A percentile compares a stretch with the other conserved stretches of the same genome.
These are phyloP conservation scores for Chlamydotis undulata DNA, from an alignment of 2,113 vertebrate genomes.

Conservation along the genomic window DNA sequence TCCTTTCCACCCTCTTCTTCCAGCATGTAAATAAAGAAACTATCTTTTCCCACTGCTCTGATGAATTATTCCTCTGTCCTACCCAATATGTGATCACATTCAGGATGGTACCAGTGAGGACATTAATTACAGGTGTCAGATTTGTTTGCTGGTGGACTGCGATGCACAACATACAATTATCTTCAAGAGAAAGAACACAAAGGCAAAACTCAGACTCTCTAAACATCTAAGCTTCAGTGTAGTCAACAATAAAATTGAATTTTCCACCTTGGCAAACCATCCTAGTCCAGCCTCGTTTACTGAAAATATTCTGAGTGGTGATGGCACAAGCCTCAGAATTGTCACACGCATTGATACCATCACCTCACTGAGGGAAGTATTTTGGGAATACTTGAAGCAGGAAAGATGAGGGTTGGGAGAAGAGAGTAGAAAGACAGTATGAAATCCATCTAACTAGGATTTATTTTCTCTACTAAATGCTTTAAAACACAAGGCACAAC, in stretches of 20 bases:
- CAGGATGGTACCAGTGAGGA: not conserved
- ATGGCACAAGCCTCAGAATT: not conserved
- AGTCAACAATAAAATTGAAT: conserved; percentile 52
- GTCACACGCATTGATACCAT: not conserved
- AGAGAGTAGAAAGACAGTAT: not conserved
- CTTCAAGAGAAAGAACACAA: not conserved
- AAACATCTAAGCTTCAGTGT: conserved; percentile 5
- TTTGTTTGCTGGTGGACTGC: not conserved
- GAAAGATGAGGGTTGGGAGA: not conserved
- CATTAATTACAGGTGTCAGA: not conserved
- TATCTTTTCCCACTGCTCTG: not conserved
- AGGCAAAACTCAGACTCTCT: not conserved
- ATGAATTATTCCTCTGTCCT: not conserved
- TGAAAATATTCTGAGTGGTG: not conserved
- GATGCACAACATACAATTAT: not conserved
- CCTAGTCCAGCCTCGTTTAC: not conserved
- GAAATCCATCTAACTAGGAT: not conserved
- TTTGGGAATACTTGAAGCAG: not conserved
- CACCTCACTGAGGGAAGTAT: not conserved
- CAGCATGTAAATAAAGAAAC: not conserved
- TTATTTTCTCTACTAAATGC: not conserved
- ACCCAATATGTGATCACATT: not conserved
- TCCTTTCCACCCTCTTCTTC: not conserved
- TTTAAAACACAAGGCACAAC: not conserved
- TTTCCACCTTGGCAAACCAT: conserved; percentile 30